Conservation (phyloP, 2,113 vertebrate species). For the Spilogale gracilis region DNA sequence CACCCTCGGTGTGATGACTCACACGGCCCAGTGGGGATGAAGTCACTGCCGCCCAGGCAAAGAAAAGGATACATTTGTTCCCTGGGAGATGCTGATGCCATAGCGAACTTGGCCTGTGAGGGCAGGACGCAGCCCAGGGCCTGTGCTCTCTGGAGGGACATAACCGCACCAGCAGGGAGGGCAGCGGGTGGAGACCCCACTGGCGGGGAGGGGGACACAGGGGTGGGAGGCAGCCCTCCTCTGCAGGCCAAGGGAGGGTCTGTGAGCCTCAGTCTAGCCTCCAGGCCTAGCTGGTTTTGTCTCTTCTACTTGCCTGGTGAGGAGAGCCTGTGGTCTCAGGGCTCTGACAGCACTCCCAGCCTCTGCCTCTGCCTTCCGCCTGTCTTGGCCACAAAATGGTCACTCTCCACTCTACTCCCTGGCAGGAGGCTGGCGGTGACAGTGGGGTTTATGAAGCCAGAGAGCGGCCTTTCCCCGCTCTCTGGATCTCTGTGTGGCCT, state of each 20-base stretch:
- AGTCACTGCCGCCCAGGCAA: constrained; percentile 76
- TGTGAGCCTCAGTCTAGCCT: neutral
- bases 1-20: constrained; percentile 78
- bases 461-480: accelerated
- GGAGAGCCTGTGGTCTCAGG: neutral
- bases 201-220: accelerated
- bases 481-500: neutral
- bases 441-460: neutral
- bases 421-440: neutral
- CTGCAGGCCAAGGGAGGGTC: neutral
- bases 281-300: neutral
- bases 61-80: constrained; percentile 72
- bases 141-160: neutral
- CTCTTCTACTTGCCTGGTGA: neutral
- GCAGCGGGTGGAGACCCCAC: neutral
- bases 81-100: constrained; percentile 64
- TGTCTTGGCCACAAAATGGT: neutral
- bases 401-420: neutral
- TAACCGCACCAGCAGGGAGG: neutral
- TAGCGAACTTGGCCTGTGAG: constrained; percentile 52
- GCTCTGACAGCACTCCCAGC: neutral
- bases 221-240: no score
- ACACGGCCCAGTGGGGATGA: constrained; percentile 78
- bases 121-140: constrained; percentile 56
- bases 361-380: neutral